phyloP scores from a whole-genome alignment of 2,888 invertebrate genomes.

The Cancer borealis region DNA sequence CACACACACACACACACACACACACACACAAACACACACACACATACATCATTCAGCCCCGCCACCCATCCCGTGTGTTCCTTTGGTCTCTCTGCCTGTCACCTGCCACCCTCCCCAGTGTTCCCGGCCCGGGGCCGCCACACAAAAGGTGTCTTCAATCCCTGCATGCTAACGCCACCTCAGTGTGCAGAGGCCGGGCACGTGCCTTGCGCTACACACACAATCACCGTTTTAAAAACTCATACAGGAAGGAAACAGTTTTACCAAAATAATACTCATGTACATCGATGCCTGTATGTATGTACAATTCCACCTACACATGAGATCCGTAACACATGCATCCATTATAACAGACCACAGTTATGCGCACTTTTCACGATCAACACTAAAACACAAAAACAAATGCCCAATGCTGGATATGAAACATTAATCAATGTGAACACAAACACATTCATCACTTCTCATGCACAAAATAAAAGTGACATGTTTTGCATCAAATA shows the following conservation, averaged over 20 bases:
- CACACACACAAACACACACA: background rate
- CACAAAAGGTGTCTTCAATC: background rate
- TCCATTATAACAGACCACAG: background rate
- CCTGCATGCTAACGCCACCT: background rate
- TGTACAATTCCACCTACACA: background rate
- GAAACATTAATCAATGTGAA: constrained; percentile 3
- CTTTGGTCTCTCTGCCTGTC: background rate
- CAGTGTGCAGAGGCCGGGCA: background rate
- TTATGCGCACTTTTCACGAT: background rate
- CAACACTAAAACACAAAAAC: background rate
- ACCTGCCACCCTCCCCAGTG: background rate
- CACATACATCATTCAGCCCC: background rate
- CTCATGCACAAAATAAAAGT: background rate
- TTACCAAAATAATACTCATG: constrained; percentile 1
- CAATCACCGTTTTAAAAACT: constrained; percentile 23
- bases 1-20: background rate
- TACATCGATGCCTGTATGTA: background rate
- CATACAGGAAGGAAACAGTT: background rate
- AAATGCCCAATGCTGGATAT: background rate
- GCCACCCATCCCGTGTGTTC: background rate
- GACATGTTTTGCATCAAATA: background rate
- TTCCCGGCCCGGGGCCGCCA: background rate
- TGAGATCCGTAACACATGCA: background rate
- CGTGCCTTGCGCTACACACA: constrained; percentile 18
- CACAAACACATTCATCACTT: background rate